Percentiles rank a stretch among this genome's conserved stretches.
These are phyloP conservation scores for Hemiscyllium ocellatum DNA, from an alignment of 2,113 vertebrate genomes.

Conservation along the genomic window DNA sequence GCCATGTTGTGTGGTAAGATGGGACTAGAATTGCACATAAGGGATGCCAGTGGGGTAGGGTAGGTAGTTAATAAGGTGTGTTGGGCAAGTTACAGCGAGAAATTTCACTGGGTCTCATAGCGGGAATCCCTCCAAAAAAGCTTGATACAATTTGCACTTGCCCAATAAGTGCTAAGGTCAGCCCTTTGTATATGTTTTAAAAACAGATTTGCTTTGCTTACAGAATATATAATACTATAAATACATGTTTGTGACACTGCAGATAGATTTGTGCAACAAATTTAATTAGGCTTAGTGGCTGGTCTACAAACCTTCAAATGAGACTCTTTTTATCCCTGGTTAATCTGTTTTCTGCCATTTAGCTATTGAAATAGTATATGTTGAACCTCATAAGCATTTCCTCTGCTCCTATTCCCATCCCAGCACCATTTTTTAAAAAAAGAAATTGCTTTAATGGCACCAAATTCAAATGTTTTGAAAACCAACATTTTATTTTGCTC, in stretches of 20 bases:
- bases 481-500: conserved; percentile 24
- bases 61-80: no score
- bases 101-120: no score
- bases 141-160: no score
- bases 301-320: not conserved
- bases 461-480: conserved; percentile 12
- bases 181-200: no score
- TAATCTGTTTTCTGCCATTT: not conserved
- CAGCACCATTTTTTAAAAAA: not conserved
- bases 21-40: no score
- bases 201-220: no score
- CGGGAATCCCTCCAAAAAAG: no score
- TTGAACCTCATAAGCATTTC: not conserved
- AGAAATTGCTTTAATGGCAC: not conserved
- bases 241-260: not conserved
- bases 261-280: not conserved
- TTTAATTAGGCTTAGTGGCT: not conserved
- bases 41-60: no score
- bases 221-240: not conserved
- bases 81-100: no score
- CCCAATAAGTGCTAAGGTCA: no score
- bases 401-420: not conserved
- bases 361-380: not conserved
- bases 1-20: no score
- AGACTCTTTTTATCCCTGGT: not conserved